Percentiles rank a stretch among this genome's conserved stretches.
These are phyloP conservation scores for Phalera bucephala DNA, from an alignment of 2,888 invertebrate species.

Conservation along the genomic window DNA sequence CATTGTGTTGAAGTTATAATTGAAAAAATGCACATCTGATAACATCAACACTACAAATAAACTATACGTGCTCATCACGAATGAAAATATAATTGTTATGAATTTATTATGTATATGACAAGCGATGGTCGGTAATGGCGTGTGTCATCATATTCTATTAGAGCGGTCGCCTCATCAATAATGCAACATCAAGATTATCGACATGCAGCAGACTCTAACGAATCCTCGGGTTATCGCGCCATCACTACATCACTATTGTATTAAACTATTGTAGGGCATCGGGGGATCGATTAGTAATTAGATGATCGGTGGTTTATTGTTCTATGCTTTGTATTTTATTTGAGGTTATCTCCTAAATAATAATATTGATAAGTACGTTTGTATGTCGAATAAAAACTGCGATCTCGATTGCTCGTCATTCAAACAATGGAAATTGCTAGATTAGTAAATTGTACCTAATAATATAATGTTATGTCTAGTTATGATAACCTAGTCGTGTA, in stretches of 20 bases:
- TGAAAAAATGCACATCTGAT: conserved; percentile 17
- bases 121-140: conserved; percentile 63
- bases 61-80: conserved; percentile 58
- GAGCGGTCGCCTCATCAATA: conserved; percentile 69
- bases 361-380: too few relatives aligned
- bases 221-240: conserved; percentile 66
- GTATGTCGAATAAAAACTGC: too few relatives aligned
- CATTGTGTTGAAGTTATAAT: not conserved
- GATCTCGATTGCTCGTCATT: too few relatives aligned
- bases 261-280: conserved; percentile 64
- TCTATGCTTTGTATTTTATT: too few relatives aligned
- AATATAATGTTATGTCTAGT: too few relatives aligned
- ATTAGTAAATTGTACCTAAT: too few relatives aligned
- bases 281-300: conserved; percentile 59
- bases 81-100: conserved; percentile 53
- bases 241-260: conserved; percentile 75
- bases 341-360: too few relatives aligned
- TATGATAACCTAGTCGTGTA: too few relatives aligned
- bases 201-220: conserved; percentile 71
- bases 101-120: conserved; percentile 64
- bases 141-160: conserved; percentile 76
- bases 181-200: conserved; percentile 75
- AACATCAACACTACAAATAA: conserved; percentile 49
- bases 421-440: too few relatives aligned
- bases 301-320: conserved; percentile 32